Conservation (phyloP, 2,113 vertebrate species). For the Corythaeola cristata region DNA sequence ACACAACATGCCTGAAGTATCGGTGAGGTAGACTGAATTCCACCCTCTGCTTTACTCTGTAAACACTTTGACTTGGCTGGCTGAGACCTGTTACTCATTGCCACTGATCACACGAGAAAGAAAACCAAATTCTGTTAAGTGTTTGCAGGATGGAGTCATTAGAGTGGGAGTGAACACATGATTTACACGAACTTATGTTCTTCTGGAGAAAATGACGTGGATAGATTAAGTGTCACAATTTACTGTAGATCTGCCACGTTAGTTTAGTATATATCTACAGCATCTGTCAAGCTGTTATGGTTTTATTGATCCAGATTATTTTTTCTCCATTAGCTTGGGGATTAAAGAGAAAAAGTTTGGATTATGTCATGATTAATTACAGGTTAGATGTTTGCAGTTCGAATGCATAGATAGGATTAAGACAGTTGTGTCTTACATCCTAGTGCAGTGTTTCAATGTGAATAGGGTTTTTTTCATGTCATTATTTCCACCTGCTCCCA, state of each 20-base stretch:
- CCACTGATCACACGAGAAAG: neutral
- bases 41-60: neutral
- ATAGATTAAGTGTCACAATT: neutral
- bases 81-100: neutral
- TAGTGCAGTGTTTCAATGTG: neutral
- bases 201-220: conserved; percentile 18
- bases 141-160: neutral
- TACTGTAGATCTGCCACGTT: neutral
- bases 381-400: conserved; percentile 12
- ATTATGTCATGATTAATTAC: conserved; percentile 28
- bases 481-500: neutral
- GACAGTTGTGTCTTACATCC: conserved; percentile 8
- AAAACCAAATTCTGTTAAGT: neutral
- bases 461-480: neutral
- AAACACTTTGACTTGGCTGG: neutral
- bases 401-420: conserved; percentile 1
- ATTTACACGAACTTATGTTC: neutral
- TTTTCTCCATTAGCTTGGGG: conserved; percentile 32
- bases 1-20: neutral
- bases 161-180: neutral
- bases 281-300: neutral
- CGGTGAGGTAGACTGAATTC: neutral
- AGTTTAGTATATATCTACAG: neutral
- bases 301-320: neutral
- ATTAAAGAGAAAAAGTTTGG: conserved; percentile 14